Conservation (phyloP, 1,140 invertebrate genomes). For the Euura saliciscinereae region DNA sequence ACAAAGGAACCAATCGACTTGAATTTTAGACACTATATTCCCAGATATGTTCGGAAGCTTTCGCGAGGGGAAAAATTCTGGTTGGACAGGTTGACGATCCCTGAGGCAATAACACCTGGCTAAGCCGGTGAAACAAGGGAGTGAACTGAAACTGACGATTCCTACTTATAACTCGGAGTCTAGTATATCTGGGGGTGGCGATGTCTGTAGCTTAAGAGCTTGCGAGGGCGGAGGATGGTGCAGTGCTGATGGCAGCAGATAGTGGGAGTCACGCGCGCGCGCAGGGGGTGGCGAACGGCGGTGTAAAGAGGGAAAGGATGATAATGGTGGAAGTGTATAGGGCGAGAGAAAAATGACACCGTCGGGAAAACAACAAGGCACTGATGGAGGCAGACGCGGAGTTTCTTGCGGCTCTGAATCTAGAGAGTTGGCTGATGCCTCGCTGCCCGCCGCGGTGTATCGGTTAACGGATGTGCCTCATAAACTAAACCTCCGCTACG, state of each 20-base stretch:
- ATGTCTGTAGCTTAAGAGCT: background rate
- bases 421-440: background rate
- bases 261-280: background rate
- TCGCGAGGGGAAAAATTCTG: no score
- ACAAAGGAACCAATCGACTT: no score
- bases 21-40: no score
- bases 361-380: slow-evolving; percentile 23
- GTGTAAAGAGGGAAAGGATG: background rate
- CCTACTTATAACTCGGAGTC: background rate
- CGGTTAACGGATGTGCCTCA: slow-evolving; percentile 4
- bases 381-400: slow-evolving; percentile 17
- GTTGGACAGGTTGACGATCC: no score
- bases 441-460: background rate
- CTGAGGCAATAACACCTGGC: no score
- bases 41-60: no score
- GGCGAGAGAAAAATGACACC: slow-evolving; percentile 20
- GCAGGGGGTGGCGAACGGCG: background rate
- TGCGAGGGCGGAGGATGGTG: background rate
- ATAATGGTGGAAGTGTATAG: slow-evolving; percentile 2
- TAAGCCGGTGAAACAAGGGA: no score
- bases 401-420: background rate
- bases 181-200: background rate
- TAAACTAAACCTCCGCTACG: background rate
- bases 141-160: background rate
- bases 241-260: slow-evolving; percentile 7